These are phyloP conservation scores for Ornithoptera alexandrae DNA, from an alignment of 2,888 invertebrate species.

Conservation along the genomic window DNA sequence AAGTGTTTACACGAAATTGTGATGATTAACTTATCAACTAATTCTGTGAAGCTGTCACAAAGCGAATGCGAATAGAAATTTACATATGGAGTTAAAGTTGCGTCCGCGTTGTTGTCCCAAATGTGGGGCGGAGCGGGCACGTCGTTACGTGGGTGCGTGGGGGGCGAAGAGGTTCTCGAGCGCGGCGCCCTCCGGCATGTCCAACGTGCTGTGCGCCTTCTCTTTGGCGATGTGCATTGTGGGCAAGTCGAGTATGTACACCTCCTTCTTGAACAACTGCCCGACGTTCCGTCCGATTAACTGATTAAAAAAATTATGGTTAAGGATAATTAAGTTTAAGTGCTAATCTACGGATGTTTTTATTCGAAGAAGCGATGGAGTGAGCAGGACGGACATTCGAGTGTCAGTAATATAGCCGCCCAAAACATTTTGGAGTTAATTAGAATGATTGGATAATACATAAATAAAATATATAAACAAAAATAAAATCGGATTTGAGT, in stretches of 20 bases:
- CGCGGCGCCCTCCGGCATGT: constrained; percentile 57
- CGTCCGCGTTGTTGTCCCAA: constrained; percentile 2
- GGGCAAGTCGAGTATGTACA: constrained; percentile 91
- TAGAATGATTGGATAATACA: no score
- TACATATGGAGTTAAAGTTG: constrained; percentile 13
- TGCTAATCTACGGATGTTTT: no score
- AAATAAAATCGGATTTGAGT: no score
- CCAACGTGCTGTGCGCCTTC: constrained; percentile 58
- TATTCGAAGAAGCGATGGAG: no score
- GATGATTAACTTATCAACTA: constrained; percentile 1
- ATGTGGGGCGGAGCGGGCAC: not conserved
- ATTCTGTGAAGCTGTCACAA: constrained; percentile 20
- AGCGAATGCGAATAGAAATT: constrained; percentile 18
- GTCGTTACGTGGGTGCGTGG: constrained; percentile 56
- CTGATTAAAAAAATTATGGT: constrained; percentile 53
- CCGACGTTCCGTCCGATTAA: constrained; percentile 91
- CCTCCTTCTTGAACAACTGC: constrained; percentile 92
- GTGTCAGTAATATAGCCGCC: no score
- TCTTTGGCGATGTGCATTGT: constrained; percentile 75
- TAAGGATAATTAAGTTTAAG: no score
- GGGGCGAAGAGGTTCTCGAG: constrained; percentile 61
- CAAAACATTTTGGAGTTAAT: no score
- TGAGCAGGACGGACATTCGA: no score
- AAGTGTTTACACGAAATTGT: not conserved
- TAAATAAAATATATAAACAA: no score